These are phyloP conservation scores for Heliconius charithonia DNA, from an alignment of 2,888 invertebrate genomes.

Conservation along the genomic window DNA sequence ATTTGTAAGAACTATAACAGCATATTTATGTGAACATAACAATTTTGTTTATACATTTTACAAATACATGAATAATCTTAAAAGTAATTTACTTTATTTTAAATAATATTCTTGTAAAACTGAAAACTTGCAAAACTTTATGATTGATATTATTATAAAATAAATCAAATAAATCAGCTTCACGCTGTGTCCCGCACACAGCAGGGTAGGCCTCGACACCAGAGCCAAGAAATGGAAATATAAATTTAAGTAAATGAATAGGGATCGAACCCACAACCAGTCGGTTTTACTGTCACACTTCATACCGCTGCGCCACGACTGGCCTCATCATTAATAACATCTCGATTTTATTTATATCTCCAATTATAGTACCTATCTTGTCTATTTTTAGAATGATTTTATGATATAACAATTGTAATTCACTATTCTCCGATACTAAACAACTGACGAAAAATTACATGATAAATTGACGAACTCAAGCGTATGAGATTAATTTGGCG, in stretches of 20 bases:
- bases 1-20: conserved; percentile 22
- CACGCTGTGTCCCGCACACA: no score
- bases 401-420: background rate
- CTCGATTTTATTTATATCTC: no score
- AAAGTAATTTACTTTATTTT: background rate
- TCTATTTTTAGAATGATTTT: background rate
- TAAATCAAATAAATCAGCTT: no score
- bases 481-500: conserved; percentile 22
- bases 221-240: no score
- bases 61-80: background rate
- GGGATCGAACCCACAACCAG: no score
- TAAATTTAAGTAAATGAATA: no score
- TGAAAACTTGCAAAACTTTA: no score
- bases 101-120: background rate
- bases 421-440: background rate
- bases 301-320: no score
- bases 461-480: conserved; percentile 16
- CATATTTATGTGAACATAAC: conserved; percentile 20
- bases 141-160: no score
- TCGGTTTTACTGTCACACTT: no score
- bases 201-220: no score
- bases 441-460: conserved; percentile 1
- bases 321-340: no score
- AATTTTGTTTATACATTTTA: background rate
- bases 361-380: background rate